Evolutionary conservation across 2,113 vertebrate genomes (phyloP).

Genomic region (Hemiprocne comata): DNA sequence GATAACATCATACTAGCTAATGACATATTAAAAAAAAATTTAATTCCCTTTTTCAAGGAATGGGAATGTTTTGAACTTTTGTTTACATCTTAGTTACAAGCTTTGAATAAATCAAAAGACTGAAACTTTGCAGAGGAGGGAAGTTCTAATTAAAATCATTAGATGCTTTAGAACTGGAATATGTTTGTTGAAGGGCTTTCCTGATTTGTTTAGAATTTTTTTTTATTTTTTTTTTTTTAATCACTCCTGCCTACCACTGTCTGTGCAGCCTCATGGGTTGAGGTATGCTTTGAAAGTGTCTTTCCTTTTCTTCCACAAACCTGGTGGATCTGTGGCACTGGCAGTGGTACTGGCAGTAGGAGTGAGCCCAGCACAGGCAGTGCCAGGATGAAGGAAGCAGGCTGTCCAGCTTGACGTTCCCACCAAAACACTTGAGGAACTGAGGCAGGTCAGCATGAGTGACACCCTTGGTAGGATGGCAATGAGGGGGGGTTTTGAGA

Average conservation of each 20-base stretch:
- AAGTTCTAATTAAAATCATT: constrained; percentile 8
- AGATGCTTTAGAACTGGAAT: neutral
- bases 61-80: neutral
- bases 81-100: neutral
- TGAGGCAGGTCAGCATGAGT: neutral
- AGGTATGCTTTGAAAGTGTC: neutral
- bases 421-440: neutral
- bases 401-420: accelerated
- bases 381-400: accelerated
- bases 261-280: neutral
- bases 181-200: neutral
- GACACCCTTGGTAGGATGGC: neutral
- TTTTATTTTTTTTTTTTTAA: neutral
- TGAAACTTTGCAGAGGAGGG: neutral
- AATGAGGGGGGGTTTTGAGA: neutral
- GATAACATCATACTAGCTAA: neutral
- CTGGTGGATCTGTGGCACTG: accelerated
- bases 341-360: neutral
- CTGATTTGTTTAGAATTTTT: neutral
- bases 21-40: neutral
- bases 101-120: neutral
- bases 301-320: neutral
- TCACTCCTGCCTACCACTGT: neutral
- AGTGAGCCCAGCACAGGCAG: neutral
- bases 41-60: neutral